These are phyloP conservation scores for Ia io DNA, from an alignment of 2,113 vertebrate species.

Conservation along the genomic window DNA sequence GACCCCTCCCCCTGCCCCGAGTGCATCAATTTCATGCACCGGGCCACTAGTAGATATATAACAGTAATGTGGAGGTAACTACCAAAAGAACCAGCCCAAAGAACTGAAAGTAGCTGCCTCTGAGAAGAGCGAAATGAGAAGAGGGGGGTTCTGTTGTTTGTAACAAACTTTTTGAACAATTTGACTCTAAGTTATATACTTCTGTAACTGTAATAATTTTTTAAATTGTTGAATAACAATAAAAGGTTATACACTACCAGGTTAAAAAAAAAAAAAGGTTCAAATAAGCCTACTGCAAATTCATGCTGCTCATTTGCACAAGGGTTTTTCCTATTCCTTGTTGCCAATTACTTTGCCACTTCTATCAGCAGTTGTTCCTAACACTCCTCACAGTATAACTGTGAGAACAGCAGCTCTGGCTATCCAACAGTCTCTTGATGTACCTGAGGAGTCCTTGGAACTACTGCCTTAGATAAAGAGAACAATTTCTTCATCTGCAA, in stretches of 20 bases:
- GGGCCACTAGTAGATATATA: no score
- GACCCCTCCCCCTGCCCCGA: no score
- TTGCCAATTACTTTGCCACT: neutral
- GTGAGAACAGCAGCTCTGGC: neutral
- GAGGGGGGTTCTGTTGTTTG: neutral
- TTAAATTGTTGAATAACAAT: neutral
- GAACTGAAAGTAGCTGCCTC: neutral
- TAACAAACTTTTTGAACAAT: neutral
- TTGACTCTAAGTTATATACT: neutral
- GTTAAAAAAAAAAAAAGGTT: neutral
- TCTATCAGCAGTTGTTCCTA: neutral
- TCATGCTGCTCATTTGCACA: neutral
- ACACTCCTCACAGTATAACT: neutral
- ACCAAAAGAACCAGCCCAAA: neutral
- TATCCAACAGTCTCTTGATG: neutral
- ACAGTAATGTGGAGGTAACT: neutral
- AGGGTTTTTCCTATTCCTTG: neutral
- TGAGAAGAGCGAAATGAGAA: neutral
- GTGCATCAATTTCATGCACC: no score
- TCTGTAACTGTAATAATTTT: neutral
- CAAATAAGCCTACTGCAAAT: neutral
- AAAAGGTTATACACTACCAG: neutral
- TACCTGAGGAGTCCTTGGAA: neutral
- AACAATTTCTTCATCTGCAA: neutral
- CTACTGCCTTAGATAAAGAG: neutral